Conservation (phyloP, 2,888 invertebrate genomes). For the Monochamus alternatus region DNA sequence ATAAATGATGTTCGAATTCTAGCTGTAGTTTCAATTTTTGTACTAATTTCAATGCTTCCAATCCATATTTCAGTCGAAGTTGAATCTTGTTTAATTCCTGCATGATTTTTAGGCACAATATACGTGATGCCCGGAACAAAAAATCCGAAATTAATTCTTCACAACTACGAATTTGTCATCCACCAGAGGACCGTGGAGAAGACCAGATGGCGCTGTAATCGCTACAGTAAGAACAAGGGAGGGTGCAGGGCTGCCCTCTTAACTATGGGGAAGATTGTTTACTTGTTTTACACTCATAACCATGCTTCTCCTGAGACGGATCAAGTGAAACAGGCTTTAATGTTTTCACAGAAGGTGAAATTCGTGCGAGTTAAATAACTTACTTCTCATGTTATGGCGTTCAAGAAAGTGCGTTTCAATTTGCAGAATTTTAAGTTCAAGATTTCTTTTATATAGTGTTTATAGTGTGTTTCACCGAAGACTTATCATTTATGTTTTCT, state of each 20-base stretch:
- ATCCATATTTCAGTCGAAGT: no score
- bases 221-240: conserved; percentile 10
- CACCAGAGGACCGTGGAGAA: conserved; percentile 40
- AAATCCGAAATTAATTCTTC: conserved; percentile 54
- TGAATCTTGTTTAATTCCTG: no score
- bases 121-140: conserved; percentile 47
- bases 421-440: no score
- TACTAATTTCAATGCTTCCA: no score
- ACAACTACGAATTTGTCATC: conserved; percentile 52
- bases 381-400: no score
- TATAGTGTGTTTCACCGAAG: no score
- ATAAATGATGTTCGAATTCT: no score
- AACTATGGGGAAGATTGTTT: conserved; percentile 18
- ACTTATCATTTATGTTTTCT: no score
- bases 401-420: no score
- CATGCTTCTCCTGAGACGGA: not conserved
- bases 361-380: conserved; percentile 14
- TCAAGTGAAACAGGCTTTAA: conserved; percentile 4
- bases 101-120: conserved; percentile 45
- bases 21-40: not conserved
- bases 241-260: conserved; percentile 21
- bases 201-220: conserved; percentile 55
- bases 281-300: conserved; percentile 17
- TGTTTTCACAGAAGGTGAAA: conserved; percentile 16
- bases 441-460: no score